phyloP scores from a whole-genome alignment of 2,888 invertebrate genomes.

The Prosapia bicincta region DNA sequence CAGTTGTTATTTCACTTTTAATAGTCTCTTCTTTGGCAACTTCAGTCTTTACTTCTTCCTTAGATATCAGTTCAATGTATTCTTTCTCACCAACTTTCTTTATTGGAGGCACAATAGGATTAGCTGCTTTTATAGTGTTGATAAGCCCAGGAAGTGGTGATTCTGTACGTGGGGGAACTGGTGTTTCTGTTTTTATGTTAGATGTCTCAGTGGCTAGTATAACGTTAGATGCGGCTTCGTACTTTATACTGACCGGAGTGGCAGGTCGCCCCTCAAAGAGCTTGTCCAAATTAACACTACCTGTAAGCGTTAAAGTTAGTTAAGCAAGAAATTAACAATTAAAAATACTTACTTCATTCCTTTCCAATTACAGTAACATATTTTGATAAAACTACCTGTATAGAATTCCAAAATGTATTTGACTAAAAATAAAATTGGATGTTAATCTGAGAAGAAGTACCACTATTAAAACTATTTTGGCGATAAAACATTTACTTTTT shows the following conservation, averaged over 20 bases:
- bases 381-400: too few relatives aligned
- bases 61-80: neutral
- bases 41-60: neutral
- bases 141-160: slow-evolving; percentile 17
- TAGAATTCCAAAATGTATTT: too few relatives aligned
- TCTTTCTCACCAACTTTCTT: slow-evolving; percentile 3
- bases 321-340: neutral
- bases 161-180: slow-evolving; percentile 10
- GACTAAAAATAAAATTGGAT: too few relatives aligned
- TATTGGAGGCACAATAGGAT: slow-evolving; percentile 16
- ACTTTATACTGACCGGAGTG: slow-evolving; percentile 38
- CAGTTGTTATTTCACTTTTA: neutral
- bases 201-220: slow-evolving; percentile 26
- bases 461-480: too few relatives aligned
- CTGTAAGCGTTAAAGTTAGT: slow-evolving; percentile 25
- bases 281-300: slow-evolving; percentile 40
- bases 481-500: too few relatives aligned
- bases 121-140: slow-evolving; percentile 11
- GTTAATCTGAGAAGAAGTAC: too few relatives aligned
- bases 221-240: slow-evolving; percentile 35
- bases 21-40: slow-evolving; percentile 14
- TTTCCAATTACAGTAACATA: neutral
- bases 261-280: slow-evolving; percentile 38
- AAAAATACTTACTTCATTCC: neutral
- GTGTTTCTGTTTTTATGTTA: slow-evolving; percentile 22